Base-by-base conservation (phyloP, 1,140 invertebrate genomes). In the Semibalanus balanoides region DNA sequence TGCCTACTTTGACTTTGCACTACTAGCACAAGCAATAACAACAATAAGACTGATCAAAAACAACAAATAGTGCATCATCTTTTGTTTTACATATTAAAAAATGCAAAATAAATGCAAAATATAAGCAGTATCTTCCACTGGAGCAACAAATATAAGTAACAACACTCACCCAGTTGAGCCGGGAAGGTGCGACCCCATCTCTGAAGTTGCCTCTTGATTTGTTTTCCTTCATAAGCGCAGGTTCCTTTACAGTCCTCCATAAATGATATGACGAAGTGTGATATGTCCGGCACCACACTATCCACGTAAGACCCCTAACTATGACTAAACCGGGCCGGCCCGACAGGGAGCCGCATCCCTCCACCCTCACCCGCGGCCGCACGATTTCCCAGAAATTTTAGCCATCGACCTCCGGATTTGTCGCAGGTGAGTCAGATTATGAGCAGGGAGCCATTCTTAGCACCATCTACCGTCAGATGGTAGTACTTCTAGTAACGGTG, bases 371-470 rank as follows among this genome's bases (percentile, higher is more conserved):
- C 3, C 51, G 14, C 51, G 51, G 22, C 51, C 51, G 51, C 51
- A 17, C 35, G 51, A 64, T 11, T 64, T 64, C 51, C 14, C 51
- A 25, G 51, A 64, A 64, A 64, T 64, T 64, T 64, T 64, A 64
- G 22, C 51, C 51, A 64, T 64, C 51, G 51, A 64, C 51, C 51
- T 74, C 51, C 35, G 74, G 35, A 43, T 74, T 74, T 74, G 51
- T 74, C 35, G n/a, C 74, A 43, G 51, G 35, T 74, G 35, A 74
- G 28, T 28, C 74, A 74, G n/a, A 64, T 30, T 31, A 9, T 11
- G 74, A 40, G 17, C 35, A 40, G 5, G 5, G 35, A 40, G 35
- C 35, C 17, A 17, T 7, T 40, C 35, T 40, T 17, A 40, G 5
- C 35, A 17, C 35, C 35, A 40, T 40, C 35, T 40, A 40, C 17